Percentiles rank a stretch among this genome's conserved stretches.
Evolutionary conservation across 2,797 vertebrate genomes (phyloP).

Genomic region (Callimico goeldii): DNA sequence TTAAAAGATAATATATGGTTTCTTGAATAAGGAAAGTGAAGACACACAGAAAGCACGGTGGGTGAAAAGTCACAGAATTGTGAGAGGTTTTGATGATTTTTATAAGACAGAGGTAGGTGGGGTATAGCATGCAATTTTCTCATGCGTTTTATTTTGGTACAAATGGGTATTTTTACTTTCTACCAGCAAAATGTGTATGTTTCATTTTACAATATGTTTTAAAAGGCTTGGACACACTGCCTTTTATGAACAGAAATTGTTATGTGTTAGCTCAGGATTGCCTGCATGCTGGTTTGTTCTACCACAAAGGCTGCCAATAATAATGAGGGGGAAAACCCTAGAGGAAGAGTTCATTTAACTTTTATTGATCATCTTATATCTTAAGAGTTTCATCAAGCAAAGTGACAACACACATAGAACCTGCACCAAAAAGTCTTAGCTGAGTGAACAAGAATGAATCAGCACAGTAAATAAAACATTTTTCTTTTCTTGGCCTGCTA

Average conservation of each 20-base stretch:
- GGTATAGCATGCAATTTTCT: not conserved
- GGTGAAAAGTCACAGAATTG: not conserved
- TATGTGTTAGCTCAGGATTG: not conserved
- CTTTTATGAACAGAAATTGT: conserved; percentile 15
- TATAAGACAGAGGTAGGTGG: not conserved
- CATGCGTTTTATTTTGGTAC: conserved; percentile 17
- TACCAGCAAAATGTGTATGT: not conserved
- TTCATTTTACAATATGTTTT: conserved; percentile 42
- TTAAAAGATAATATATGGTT: not conserved
- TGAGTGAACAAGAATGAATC: conserved; percentile 31
- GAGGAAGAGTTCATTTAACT: conserved; percentile 56
- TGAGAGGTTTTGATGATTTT: not conserved
- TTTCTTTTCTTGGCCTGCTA: not conserved
- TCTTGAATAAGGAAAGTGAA: conserved; percentile 12
- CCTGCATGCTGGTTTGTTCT: not conserved
- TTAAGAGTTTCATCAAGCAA: conserved; percentile 52
- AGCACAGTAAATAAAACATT: conserved; percentile 3
- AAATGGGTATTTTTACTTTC: conserved; percentile 9
- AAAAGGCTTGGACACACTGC: not conserved
- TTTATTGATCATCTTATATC: conserved; percentile 29
- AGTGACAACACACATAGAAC: conserved; percentile 2
- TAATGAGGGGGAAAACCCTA: not conserved
- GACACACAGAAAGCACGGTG: not conserved
- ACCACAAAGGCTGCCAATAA: not conserved
- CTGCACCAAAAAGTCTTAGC: conserved; percentile 27